phyloP scores from a whole-genome alignment of 2,797 vertebrate species.

The Aquila chrysaetos region DNA sequence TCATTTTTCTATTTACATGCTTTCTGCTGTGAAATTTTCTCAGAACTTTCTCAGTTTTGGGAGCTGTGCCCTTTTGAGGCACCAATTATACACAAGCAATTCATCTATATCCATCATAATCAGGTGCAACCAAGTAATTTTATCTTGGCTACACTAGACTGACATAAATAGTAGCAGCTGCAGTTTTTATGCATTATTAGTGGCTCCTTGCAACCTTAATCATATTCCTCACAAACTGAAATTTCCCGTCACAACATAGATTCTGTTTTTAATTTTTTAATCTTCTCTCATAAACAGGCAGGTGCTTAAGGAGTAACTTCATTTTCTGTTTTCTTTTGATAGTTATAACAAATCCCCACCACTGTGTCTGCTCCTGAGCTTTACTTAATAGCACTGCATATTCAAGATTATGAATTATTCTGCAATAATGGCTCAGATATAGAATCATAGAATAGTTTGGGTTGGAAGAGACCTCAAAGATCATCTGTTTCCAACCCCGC shows the following conservation, averaged over 20 bases:
- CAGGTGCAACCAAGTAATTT: constrained; percentile 3
- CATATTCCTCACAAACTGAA: neutral
- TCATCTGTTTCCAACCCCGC: too few relatives aligned
- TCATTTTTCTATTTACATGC: neutral
- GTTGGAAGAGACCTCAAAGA: too few relatives aligned
- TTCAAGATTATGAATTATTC: neutral
- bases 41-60: neutral
- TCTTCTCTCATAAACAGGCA: neutral
- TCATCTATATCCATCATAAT: constrained; percentile 6
- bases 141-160: neutral
- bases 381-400: neutral
- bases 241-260: neutral
- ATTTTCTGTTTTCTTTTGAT: neutral
- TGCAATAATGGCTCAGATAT: neutral
- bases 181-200: neutral
- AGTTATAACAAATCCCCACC: neutral
- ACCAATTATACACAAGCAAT: neutral
- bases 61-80: neutral
- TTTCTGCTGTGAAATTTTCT: neutral
- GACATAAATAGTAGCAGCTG: neutral
- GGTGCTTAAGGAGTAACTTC: neutral
- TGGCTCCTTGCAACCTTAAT: neutral
- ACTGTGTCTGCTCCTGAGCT: neutral
- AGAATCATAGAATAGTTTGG: too few relatives aligned
- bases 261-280: neutral